Conservation (phyloP, 2,113 vertebrate species). For the Zapornia atra region DNA sequence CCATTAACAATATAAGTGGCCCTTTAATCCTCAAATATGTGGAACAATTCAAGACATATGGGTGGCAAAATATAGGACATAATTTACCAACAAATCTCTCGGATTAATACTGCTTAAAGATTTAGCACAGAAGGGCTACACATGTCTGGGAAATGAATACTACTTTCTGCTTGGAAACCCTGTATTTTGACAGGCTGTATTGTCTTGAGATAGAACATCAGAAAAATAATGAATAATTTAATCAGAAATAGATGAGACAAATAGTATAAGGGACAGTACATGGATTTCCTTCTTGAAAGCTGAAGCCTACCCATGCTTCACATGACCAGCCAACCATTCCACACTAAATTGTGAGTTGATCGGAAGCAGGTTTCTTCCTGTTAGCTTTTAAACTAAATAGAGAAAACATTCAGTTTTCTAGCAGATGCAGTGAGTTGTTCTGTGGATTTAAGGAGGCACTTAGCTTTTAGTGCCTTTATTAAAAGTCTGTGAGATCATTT, state of each 20-base stretch:
- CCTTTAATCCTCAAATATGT: background rate
- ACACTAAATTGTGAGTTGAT: conserved; percentile 31
- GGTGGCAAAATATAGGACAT: background rate
- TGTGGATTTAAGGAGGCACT: conserved; percentile 10
- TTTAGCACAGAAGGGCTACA: conserved; percentile 17
- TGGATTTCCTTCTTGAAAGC: conserved; percentile 54
- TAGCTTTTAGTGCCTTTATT: background rate
- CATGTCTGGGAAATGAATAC: conserved; percentile 43
- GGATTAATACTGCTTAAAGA: conserved; percentile 36
- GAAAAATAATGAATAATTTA: conserved; percentile 66
- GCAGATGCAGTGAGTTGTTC: background rate
- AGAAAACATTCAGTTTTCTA: conserved; percentile 46
- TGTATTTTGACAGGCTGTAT: conserved; percentile 65
- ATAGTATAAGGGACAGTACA: conserved; percentile 28
- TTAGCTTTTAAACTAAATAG: conserved; percentile 49
- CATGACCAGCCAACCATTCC: conserved; percentile 42
- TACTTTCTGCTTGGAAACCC: conserved; percentile 53
- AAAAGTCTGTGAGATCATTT: background rate
- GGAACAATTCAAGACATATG: conserved; percentile 23
- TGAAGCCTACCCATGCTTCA: conserved; percentile 37
- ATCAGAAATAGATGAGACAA: conserved; percentile 66
- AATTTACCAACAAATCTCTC: background rate
- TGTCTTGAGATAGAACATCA: conserved; percentile 46
- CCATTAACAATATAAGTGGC: background rate
- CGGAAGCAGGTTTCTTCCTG: conserved; percentile 16